A percentile compares a stretch with the other conserved stretches of the same genome.
These are phyloP conservation scores for Porites lobata DNA, from an alignment of 92 coral and sea anemone species.

Conservation along the genomic window DNA sequence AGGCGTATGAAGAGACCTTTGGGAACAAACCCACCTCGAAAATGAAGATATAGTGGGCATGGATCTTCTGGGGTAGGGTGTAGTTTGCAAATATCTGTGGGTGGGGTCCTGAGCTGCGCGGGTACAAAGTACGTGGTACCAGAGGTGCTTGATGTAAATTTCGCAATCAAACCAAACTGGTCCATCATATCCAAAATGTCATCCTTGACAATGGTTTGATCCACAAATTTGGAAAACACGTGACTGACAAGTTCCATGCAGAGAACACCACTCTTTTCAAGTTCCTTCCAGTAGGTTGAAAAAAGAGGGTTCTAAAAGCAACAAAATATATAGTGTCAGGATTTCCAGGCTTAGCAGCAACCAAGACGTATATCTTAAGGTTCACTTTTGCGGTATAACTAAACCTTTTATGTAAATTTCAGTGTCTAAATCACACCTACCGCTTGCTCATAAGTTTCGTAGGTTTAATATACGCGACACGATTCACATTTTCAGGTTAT, in stretches of 20 bases:
- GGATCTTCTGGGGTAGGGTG: not conserved
- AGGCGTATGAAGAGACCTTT: conserved; percentile 4
- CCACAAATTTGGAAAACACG: not conserved
- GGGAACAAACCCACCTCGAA: not conserved
- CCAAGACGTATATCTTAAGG: too few species aligned
- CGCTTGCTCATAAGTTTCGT: too few species aligned
- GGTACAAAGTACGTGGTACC: not conserved
- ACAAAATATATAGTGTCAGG: too few species aligned
- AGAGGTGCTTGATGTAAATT: not conserved
- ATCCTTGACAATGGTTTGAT: not conserved
- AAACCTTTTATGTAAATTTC: too few species aligned
- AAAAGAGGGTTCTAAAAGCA: not conserved
- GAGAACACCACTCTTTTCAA: not conserved
- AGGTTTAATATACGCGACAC: too few species aligned
- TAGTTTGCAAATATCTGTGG: not conserved
- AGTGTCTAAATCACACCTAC: too few species aligned
- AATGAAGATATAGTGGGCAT: not conserved
- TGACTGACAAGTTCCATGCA: not conserved
- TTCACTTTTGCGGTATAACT: too few species aligned
- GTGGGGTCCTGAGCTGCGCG: not conserved
- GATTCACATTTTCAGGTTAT: too few species aligned
- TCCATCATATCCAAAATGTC: conserved; percentile 16
- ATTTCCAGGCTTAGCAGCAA: too few species aligned
- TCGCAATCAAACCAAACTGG: conserved; percentile 3
- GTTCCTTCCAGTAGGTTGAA: not conserved